These are phyloP conservation scores for Drosophila teissieri DNA, from an alignment of 1,140 invertebrate species.

Conservation along the genomic window DNA sequence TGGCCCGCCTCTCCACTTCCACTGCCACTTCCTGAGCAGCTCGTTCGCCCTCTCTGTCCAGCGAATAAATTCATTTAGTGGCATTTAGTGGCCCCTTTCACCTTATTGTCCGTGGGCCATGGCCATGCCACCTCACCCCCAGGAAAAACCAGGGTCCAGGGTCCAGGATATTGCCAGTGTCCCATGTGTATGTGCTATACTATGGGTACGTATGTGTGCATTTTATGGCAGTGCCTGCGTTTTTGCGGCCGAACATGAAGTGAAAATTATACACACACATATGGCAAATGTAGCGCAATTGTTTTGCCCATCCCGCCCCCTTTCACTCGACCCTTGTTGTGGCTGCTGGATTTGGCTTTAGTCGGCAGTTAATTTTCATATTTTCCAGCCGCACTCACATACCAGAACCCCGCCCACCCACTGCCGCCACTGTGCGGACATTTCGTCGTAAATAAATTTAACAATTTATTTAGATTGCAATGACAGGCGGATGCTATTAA, in stretches of 20 bases:
- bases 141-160: constrained; percentile 16
- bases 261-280: constrained; percentile 75
- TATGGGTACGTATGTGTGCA: constrained; percentile 49
- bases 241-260: constrained; percentile 81
- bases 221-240: constrained; percentile 81
- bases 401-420: neutral
- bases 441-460: constrained; percentile 83
- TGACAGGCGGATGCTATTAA: constrained; percentile 83
- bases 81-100: constrained; percentile 80
- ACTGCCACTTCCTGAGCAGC: constrained; percentile 6
- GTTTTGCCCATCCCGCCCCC: constrained; percentile 42
- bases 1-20: neutral
- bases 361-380: constrained; percentile 83
- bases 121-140: constrained; percentile 25
- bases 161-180: constrained; percentile 46
- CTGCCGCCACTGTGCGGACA: constrained; percentile 47
- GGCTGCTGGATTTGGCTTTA: constrained; percentile 73
- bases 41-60: constrained; percentile 33
- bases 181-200: constrained; percentile 10
- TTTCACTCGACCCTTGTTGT: constrained; percentile 16
- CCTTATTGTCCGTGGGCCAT: constrained; percentile 66
- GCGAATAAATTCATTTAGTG: constrained; percentile 83
- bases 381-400: constrained; percentile 69
- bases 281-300: constrained; percentile 70
- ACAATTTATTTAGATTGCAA: constrained; percentile 83